These are phyloP conservation scores for Microcebus griseorufus DNA, from an alignment of 2,113 vertebrate genomes.

Conservation along the genomic window DNA sequence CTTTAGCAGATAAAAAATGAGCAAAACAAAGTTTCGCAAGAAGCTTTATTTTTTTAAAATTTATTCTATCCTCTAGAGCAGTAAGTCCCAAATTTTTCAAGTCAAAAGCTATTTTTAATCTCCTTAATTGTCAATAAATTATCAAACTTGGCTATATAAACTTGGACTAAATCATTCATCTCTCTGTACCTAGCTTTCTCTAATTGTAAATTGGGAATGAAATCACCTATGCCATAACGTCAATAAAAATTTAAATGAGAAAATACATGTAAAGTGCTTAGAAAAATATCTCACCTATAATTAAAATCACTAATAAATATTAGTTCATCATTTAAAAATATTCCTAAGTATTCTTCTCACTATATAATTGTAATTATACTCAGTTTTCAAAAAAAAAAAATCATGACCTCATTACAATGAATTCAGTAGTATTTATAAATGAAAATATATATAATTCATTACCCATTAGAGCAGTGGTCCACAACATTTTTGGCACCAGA, in stretches of 20 bases:
- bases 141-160: neutral
- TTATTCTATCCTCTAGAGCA: neutral
- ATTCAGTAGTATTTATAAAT: neutral
- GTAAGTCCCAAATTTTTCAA: neutral
- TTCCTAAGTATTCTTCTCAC: neutral
- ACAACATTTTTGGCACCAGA: no score
- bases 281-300: neutral
- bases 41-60: neutral
- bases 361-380: neutral
- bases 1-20: neutral
- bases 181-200: neutral
- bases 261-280: neutral
- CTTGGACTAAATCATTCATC: neutral
- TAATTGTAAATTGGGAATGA: neutral
- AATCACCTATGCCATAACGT: neutral
- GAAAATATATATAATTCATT: neutral
- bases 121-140: neutral
- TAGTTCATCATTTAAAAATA: neutral
- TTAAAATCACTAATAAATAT: slow-evolving; percentile 24
- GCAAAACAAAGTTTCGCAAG: neutral
- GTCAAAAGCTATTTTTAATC: neutral
- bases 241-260: neutral
- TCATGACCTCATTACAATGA: neutral
- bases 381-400: neutral
- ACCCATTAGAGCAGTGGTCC: neutral